Evolutionary conservation across 2,888 invertebrate genomes (phyloP).

Genomic region (Spatulosminthurus flaviceps): DNA sequence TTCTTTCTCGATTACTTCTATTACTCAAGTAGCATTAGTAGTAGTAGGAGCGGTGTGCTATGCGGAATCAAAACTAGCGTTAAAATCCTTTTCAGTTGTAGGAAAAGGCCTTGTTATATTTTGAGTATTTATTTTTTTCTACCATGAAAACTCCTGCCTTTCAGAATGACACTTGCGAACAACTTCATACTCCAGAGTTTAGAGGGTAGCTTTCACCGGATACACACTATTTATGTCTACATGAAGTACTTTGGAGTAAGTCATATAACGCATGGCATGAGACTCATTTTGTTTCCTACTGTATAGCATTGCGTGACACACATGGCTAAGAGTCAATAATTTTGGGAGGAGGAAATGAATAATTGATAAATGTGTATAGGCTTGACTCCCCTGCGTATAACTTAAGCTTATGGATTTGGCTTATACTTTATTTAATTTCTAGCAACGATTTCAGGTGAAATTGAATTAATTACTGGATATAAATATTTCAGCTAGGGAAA

Average conservation of each 20-base stretch:
- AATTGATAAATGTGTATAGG: neutral
- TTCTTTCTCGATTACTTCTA: neutral
- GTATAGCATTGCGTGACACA: too few relatives aligned
- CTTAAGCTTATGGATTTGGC: too few relatives aligned
- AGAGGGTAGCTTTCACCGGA: neutral
- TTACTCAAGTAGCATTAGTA: neutral
- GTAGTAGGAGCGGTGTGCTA: neutral
- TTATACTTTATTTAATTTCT: too few relatives aligned
- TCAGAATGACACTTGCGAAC: neutral
- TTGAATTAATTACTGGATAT: too few relatives aligned
- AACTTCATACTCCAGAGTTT: neutral
- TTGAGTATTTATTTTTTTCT: neutral
- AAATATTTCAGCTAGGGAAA: too few relatives aligned
- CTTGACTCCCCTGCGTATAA: too few relatives aligned
- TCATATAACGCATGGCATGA: too few relatives aligned
- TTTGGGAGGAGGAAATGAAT: neutral
- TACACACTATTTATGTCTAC: too few relatives aligned
- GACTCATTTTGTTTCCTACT: too few relatives aligned
- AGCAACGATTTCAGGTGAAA: too few relatives aligned
- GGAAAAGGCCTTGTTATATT: too few relatives aligned
- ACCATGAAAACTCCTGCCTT: neutral
- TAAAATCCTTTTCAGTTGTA: neutral
- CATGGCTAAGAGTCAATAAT: neutral
- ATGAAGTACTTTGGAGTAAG: too few relatives aligned
- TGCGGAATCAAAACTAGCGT: neutral